phyloP scores from a whole-genome alignment of 2,888 invertebrate genomes.

The Brachycybe producta region DNA sequence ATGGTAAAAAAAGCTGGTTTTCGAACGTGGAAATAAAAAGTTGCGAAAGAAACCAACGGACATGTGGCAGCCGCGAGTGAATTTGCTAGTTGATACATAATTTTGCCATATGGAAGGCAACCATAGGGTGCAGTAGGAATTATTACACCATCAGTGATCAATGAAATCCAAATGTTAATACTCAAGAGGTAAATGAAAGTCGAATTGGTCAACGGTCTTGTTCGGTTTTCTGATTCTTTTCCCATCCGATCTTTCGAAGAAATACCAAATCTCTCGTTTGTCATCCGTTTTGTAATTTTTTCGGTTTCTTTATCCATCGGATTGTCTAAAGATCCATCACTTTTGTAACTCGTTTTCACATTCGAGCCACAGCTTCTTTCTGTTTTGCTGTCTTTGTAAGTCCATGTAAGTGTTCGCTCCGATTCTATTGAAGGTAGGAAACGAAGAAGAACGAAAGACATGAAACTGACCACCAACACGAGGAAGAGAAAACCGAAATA shows the following conservation, averaged over 20 bases:
- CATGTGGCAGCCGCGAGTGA: constrained; percentile 65
- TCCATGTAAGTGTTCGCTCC: too few species aligned
- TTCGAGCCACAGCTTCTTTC: too few species aligned
- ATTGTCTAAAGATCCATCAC: too few species aligned
- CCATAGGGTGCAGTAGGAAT: constrained; percentile 69
- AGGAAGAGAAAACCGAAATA: constrained; percentile 53
- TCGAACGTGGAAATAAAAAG: constrained; percentile 38
- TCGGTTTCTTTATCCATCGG: neutral
- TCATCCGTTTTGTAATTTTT: neutral
- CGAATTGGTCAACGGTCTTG: too few species aligned
- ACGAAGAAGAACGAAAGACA: constrained; percentile 50
- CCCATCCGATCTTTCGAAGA: neutral
- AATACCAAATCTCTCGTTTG: too few species aligned
- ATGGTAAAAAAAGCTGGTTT: constrained; percentile 9
- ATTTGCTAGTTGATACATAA: constrained; percentile 61
- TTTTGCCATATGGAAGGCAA: constrained; percentile 62
- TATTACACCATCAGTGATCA: constrained; percentile 60
- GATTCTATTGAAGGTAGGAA: constrained; percentile 27
- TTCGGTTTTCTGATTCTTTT: neutral
- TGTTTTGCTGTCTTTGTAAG: too few species aligned
- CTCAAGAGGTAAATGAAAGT: neutral
- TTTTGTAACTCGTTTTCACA: too few species aligned
- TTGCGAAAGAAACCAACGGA: constrained; percentile 55
- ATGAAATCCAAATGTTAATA: constrained; percentile 40
- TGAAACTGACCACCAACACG: constrained; percentile 49